These are phyloP conservation scores for Macaria notata DNA, from an alignment of 2,888 invertebrate species.

Conservation along the genomic window DNA sequence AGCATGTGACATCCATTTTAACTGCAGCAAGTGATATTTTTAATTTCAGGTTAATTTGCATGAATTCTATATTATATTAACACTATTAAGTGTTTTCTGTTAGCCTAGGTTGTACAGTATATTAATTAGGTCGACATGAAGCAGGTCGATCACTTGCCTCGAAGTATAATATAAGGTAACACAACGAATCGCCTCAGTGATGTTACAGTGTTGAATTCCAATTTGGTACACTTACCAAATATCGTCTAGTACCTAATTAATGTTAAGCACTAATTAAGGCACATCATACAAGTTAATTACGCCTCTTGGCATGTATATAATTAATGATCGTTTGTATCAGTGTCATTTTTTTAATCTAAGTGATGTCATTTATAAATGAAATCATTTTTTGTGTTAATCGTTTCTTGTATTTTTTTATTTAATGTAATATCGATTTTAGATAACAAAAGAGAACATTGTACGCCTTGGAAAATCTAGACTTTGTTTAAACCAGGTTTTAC, in stretches of 20 bases:
- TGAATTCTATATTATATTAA: too few species aligned
- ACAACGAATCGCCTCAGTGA: constrained; percentile 55
- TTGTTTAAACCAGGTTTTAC: not conserved
- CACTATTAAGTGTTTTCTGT: too few species aligned
- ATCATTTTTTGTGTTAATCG: constrained; percentile 24
- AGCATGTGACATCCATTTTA: too few species aligned
- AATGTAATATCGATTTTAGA: not conserved
- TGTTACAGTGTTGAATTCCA: constrained; percentile 69
- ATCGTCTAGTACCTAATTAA: constrained; percentile 72
- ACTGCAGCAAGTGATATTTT: too few species aligned
- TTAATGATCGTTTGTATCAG: constrained; percentile 45
- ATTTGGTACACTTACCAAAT: constrained; percentile 71
- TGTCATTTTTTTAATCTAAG: constrained; percentile 26
- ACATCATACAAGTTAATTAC: constrained; percentile 42
- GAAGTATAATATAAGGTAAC: constrained; percentile 40
- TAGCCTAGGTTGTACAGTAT: too few species aligned
- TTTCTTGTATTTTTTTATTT: constrained; percentile 20
- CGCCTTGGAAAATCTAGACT: too few species aligned
- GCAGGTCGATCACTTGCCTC: constrained; percentile 49
- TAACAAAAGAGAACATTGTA: constrained; percentile 26
- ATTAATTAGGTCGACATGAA: too few species aligned
- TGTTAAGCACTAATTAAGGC: constrained; percentile 55
- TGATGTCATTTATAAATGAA: constrained; percentile 13
- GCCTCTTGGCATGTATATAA: constrained; percentile 51
- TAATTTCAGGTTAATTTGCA: too few species aligned